These are phyloP conservation scores for Passer montanus DNA, from an alignment of 2,113 vertebrate genomes.

Conservation along the genomic window DNA sequence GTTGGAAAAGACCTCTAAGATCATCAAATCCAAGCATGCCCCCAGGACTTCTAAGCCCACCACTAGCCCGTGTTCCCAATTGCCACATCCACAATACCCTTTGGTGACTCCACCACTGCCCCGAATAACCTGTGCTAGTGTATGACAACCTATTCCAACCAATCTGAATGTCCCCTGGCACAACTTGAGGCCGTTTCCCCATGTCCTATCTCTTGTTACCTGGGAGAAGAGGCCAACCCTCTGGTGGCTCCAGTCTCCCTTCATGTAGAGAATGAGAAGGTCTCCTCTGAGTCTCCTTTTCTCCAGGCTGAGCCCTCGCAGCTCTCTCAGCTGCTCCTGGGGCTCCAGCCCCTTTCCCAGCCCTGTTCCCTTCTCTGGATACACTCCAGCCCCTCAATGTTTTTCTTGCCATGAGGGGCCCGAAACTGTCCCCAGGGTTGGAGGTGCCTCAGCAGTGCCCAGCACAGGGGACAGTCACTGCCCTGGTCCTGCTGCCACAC, in stretches of 20 bases:
- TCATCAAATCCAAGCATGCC: neutral
- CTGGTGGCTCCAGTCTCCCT: neutral
- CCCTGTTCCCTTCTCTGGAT: neutral
- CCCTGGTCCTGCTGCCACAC: neutral
- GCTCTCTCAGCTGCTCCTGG: neutral
- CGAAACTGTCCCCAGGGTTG: neutral
- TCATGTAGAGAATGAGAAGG: neutral
- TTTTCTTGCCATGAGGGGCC: neutral
- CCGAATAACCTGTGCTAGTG: neutral
- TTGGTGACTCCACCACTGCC: neutral
- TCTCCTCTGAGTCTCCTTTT: neutral
- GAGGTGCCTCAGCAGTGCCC: neutral
- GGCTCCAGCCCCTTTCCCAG: neutral
- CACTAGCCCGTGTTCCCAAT: neutral
- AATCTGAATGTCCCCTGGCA: neutral
- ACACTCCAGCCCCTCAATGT: fast-evolving
- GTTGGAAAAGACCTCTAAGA: neutral
- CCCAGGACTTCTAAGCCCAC: neutral
- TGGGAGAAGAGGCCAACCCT: neutral
- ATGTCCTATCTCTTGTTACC: neutral
- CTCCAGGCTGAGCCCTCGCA: neutral
- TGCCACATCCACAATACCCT: neutral
- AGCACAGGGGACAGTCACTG: neutral
- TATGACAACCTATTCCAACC: neutral
- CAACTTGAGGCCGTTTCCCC: neutral